phyloP scores from a whole-genome alignment of 2,888 invertebrate species.

The Zaprionus bogoriensis region DNA sequence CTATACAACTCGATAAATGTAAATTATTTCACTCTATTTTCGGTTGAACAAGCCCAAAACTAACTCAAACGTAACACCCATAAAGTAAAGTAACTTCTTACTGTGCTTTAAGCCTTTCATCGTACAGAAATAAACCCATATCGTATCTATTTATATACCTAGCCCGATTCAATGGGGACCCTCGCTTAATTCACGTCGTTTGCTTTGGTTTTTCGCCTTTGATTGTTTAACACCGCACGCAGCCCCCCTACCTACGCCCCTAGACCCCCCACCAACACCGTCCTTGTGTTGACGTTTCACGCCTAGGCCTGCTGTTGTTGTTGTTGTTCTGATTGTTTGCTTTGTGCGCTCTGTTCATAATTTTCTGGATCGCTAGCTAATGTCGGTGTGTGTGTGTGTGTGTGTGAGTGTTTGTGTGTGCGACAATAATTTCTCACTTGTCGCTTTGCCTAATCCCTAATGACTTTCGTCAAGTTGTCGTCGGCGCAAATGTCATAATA shows the following conservation, averaged over 20 bases:
- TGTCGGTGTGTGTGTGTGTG: conserved; percentile 27
- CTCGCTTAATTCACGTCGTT: not conserved
- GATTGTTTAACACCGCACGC: too few species aligned
- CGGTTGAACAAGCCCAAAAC: too few species aligned
- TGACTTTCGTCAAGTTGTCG: conserved; percentile 77
- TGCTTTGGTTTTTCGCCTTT: not conserved
- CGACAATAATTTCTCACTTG: conserved; percentile 32
- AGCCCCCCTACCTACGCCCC: too few species aligned
- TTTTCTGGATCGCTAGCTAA: conserved; percentile 27
- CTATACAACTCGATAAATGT: too few species aligned
- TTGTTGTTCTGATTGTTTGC: conserved; percentile 33
- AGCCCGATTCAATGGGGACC: not conserved
- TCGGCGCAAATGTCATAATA: conserved; percentile 71
- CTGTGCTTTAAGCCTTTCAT: not conserved
- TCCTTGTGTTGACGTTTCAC: not conserved
- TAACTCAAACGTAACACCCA: too few species aligned
- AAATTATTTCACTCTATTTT: too few species aligned
- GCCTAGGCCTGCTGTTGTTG: not conserved
- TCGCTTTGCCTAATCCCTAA: conserved; percentile 52
- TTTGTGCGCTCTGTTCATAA: conserved; percentile 30
- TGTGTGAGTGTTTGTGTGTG: not conserved
- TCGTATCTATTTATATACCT: not conserved
- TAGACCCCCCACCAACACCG: too few species aligned
- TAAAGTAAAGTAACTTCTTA: too few species aligned
- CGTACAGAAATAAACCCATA: not conserved